Base-by-base conservation (phyloP, 2,888 invertebrate species). In the Adelognathus sp. region DNA sequence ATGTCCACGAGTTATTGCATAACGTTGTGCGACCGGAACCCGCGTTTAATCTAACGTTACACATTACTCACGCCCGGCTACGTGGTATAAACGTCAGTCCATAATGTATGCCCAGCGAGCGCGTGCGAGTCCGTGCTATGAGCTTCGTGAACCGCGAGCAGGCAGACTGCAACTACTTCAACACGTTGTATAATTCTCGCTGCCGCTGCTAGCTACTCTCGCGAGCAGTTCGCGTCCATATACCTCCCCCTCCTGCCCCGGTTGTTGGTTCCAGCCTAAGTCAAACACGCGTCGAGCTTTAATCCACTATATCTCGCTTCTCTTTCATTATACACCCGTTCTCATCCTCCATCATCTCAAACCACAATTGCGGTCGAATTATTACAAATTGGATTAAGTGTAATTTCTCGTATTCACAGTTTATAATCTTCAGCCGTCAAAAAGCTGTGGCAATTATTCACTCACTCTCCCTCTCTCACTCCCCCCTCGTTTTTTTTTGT, bases 1-100 rank as follows among this genome's bases (percentile, higher is more conserved):
- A 63, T 76, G 60, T 67, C 66, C 76, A 80, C 78, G 78, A 82
- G 73, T 82, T 82, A 82, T 82, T 71, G 81, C 81, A 74, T 80
- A 82, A 80, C 80, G 80, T 80, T 82, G 80, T 74, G 71, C 58
- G 60, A 66, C 72, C 76, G 66, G 52, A 72, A 72, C 76, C n/a
- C n/a, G 76, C 76, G 76, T 76, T 76, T 72, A 76, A 76, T 72
- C 76, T 72, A 72, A 76, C 60, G 72, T 76, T 76, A 76, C 60
- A 71, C 76, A 64, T 71, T 70, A 60, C 70, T 70, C 69, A 66
- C 33, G 69, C 44, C 56, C 44, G 52, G 27, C 50, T 54, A 41
- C 54, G 27, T 29, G 39, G 71, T 72, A 72, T 72, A 72, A 72
- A 72, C 71, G 71, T 72, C 71, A 72, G 71, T 72, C 63, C 44